Evolutionary conservation across 1,140 invertebrate species (phyloP), one percentile per base, ranked within the genome.

Genomic region (Harlomillsia oculata): DNA sequence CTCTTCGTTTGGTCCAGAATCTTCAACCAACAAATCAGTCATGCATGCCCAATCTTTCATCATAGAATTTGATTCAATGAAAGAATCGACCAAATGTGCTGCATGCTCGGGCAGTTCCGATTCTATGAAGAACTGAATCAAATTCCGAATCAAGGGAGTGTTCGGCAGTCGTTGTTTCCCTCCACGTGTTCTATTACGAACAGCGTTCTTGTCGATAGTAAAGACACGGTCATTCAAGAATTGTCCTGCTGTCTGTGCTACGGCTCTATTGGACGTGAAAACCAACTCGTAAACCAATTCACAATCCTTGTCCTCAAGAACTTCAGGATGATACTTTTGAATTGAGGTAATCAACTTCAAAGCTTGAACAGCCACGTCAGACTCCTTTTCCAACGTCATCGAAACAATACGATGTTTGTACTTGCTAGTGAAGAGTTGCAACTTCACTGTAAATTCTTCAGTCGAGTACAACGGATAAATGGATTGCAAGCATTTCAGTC

Each of bases 21-120:
- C 95, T 72, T 97, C 93, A 6, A 99, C 72, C 45, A 99, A 71
- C 52, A 99, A 75, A 75, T 98, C 95, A 0, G 92, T 97, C 95
- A 99, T 99, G 69, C 93, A 97, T 70, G 97, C 91, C 95, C 96
- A 99, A 74, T 99, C 97, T 72, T 94, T 97, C 80, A 99, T 93
- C 93, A 99, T 98, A 18, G 86, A 83, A 75, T 97, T 97, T 26
- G 89, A 94, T 67, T 99, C 97, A 66, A 99, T 98, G n/a, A 99
- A 75, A 30, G 93, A 97, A 75, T 99, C 97, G 0, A 99, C 96
- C 21, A 99, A 75, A 76, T 99, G 99, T 0, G 96, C 94, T 43
- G 91, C 92, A 72, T 98, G 94, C 68, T 92, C 89, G 67, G 92
- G 89, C 23, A 93, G 73, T 77, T 97, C 95, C 32, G 92, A 96